Percentiles rank a stretch among this genome's conserved stretches.
Conservation (phyloP, 1,140 invertebrate genomes). For the Araneus ventricosus region DNA sequence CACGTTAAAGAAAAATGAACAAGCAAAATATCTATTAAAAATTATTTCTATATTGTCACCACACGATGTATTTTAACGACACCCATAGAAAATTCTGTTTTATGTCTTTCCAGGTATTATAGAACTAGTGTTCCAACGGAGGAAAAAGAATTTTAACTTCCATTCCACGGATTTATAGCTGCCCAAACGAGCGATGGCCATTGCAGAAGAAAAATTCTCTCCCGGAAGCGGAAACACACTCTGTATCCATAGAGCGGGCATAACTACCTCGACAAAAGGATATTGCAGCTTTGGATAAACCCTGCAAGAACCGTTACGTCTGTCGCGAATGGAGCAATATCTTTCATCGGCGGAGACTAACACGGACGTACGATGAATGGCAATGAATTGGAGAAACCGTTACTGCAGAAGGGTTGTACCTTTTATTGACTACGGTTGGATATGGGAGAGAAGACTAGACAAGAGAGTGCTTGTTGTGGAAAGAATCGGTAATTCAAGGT, state of each 20-base stretch:
- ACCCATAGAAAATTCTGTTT: not conserved
- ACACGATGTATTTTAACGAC: not conserved
- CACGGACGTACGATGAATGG: conserved; percentile 50
- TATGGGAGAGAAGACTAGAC: not conserved
- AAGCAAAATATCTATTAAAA: too few species aligned
- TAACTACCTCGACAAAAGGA: conserved; percentile 32
- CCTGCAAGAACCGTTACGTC: conserved; percentile 43
- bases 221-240: conserved; percentile 53
- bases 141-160: conserved; percentile 20
- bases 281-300: conserved; percentile 51
- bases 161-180: conserved; percentile 32
- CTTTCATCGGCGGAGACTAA: not conserved
- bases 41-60: not conserved
- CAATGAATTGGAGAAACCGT: conserved; percentile 47
- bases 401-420: not conserved
- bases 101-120: not conserved
- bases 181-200: conserved; percentile 12
- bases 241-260: not conserved
- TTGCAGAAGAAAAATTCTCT: conserved; percentile 32
- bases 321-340: conserved; percentile 40
- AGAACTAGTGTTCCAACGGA: not conserved
- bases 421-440: conserved; percentile 30
- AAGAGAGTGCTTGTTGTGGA: not conserved
- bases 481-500: not conserved
- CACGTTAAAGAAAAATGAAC: too few species aligned